These are phyloP conservation scores for Bathynomus jamesi DNA, from an alignment of 1,140 invertebrate species.

Conservation along the genomic window DNA sequence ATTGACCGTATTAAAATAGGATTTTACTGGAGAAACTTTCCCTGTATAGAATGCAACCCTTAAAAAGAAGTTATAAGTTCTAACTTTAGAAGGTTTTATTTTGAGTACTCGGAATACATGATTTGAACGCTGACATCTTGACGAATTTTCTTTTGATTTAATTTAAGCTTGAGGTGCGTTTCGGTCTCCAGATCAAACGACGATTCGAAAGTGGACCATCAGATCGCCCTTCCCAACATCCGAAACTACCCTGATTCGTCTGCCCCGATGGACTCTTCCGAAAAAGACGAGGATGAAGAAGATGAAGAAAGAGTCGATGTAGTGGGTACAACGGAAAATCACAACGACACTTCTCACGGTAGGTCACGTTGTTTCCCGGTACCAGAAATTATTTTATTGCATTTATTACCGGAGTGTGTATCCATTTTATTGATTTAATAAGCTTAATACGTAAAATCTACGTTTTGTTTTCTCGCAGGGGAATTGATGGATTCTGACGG, in stretches of 20 bases:
- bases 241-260: conserved; percentile 24
- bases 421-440: no score
- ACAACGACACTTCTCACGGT: conserved; percentile 35
- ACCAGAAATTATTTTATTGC: no score
- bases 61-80: no score
- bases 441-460: no score
- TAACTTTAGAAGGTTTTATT: no score
- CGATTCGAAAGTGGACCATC: conserved; percentile 36
- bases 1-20: no score
- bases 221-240: conserved; percentile 35
- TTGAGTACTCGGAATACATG: no score
- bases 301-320: conserved; percentile 82
- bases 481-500: conserved; percentile 36
- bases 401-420: background rate
- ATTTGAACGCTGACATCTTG: no score
- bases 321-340: conserved; percentile 58
- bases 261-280: conserved; percentile 28
- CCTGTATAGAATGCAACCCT: no score
- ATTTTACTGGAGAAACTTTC: no score
- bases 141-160: no score
- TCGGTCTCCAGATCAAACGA: conserved; percentile 7
- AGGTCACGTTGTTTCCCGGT: background rate
- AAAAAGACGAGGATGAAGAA: conserved; percentile 51
- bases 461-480: no score
- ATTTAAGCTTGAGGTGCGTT: background rate